Base-by-base conservation (phyloP, 2,113 vertebrate genomes). In the Salminus brasiliensis region DNA sequence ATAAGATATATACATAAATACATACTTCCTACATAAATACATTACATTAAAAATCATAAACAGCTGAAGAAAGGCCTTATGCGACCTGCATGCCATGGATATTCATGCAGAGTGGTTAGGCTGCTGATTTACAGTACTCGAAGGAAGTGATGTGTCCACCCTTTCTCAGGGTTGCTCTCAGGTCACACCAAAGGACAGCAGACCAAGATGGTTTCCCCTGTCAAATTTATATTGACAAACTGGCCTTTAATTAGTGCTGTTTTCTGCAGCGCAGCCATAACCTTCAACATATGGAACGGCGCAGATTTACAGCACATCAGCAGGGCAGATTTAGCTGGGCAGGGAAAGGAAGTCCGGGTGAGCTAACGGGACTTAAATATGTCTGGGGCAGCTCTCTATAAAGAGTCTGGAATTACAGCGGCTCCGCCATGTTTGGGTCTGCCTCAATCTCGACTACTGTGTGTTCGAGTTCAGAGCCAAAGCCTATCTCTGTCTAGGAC, bases 201-300 rank as follows among this genome's bases (percentile, higher is more conserved):
- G 18, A 59, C 43, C 69, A 34, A 66, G 79, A 75, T 70, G 29
- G 66, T 55, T 72, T 27, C 16, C 47, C 5, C 63, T 34, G 59
- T 73, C 21, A 73, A 81, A 68, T 36, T 25, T 27, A 30, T 39
- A 43, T 62, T 72, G 27, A 77, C 16, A 23, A 29, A 72, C 29
- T 74, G 9, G 27, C 72, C 36, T 62, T 11, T 74, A 73, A 84
- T 83, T 65, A 71, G 76, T 52, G 27, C 25, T 53, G 8, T 57
- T 57, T 23, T 63, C 67, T 55, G 2, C 59, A 25, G 18, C 67
- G 12, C 57, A 30, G 59, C 67, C 16, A 47, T 79, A 66, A 62
- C 75, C 74, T 55, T 86, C 34, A 76, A 25, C 74, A 71, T 83
- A 81, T 45, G 18, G 30, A 63, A 55, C 6, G 73, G 27, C 69